Evolutionary conservation across 2,113 vertebrate genomes (phyloP), one percentile per base, ranked within the genome.

Genomic region (Channa argus): DNA sequence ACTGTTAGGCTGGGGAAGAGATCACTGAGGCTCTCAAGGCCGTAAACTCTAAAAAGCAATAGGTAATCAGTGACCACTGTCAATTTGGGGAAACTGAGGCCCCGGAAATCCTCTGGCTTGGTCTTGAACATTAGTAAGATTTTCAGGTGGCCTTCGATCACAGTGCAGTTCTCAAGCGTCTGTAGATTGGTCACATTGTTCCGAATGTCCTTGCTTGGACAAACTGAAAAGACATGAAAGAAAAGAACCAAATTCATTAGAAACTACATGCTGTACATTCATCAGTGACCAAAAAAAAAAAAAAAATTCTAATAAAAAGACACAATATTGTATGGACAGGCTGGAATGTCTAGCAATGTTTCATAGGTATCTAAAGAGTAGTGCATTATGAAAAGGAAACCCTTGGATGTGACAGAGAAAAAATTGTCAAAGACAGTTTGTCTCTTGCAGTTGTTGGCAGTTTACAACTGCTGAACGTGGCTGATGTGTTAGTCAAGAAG

Each of bases 1-100:
- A 99, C 95, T 0, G 96, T 97, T n/a, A 99, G 95, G 92, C 97
- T 99, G 45, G 98, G 98, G 83, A 99, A 99, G n/a, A 99, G 96
- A 4, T 95, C 94, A 41, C 92, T 95, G 34, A 99, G 86, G 72
- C 95, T 99, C 92, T 99, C 97, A 64, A 99, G 86, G 69, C 98
- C 98, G 0, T 98, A 98, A 2, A 99, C 97, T 0, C 98, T 95
- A 68, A 99, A 99, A 0, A 99, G 95, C 50, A 99, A 90, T 89
- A 99, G 73, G 86, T 98, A 99, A 86, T 99, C 98, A 0, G 98
- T 99, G 80, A 99, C 93, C 93, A 99, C 95, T 0, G 90, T 94
- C 63, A 99, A 94, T 47, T 94, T 97, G 12, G 98, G 97, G 77
- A 97, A 99, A 79, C 94, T 96, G 90, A 99, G 92, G 63, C 95